phyloP scores from a whole-genome alignment of 2,113 vertebrate genomes.

The Murina feae region DNA sequence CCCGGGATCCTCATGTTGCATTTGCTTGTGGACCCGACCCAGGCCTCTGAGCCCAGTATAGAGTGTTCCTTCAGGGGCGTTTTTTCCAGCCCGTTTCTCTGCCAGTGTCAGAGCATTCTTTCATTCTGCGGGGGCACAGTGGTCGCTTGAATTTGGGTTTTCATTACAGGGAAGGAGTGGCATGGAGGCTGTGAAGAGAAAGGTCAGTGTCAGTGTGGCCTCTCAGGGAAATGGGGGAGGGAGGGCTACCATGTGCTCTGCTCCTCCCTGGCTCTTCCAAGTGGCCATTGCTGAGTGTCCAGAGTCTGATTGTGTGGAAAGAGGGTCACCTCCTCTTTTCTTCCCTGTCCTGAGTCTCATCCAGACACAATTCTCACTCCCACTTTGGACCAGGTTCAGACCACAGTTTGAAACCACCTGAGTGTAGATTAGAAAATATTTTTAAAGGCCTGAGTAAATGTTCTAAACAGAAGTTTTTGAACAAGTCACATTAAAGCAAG shows the following conservation, averaged over 20 bases:
- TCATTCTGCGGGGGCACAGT: not conserved
- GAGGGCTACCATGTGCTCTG: not conserved
- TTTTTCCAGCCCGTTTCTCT: not conserved
- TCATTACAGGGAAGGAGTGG: not conserved
- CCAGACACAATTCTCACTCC: not conserved
- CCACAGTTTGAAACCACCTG: constrained; percentile 15
- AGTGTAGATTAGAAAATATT: not conserved
- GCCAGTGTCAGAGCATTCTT: not conserved
- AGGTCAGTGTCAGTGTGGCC: not conserved
- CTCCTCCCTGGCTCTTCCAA: not conserved
- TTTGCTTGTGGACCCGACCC: not conserved
- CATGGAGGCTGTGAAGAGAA: not conserved
- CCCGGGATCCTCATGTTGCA: not conserved
- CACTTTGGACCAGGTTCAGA: not conserved
- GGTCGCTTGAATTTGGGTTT: not conserved
- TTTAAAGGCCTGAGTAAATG: not conserved
- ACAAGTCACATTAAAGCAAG: not conserved
- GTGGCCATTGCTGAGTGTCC: not conserved
- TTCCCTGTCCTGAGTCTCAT: not conserved
- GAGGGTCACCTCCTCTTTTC: not conserved
- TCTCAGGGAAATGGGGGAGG: not conserved
- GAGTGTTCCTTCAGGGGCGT: not conserved
- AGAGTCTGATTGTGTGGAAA: not conserved
- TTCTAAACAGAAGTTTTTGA: constrained; percentile 11
- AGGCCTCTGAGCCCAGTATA: not conserved